Evolutionary conservation across 2,797 vertebrate species (phyloP).

Genomic region (Aplochiton taeniatus): DNA sequence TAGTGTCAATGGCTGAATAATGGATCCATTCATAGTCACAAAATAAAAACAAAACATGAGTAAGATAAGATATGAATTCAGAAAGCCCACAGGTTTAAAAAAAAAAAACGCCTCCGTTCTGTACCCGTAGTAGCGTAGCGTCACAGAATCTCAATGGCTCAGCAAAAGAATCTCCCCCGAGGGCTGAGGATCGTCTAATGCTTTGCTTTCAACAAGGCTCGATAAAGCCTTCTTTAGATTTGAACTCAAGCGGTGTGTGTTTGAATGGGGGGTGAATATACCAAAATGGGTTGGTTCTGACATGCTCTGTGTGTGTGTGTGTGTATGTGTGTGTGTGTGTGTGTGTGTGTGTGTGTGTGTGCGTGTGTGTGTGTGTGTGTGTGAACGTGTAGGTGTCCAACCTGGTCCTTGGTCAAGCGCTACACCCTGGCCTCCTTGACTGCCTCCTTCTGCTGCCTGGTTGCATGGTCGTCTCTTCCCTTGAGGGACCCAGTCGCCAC

Average conservation of each 20-base stretch:
- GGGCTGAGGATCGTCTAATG: conserved; percentile 56
- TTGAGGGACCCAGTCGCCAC: no score
- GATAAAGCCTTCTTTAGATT: conserved; percentile 25
- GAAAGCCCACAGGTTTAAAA: conserved; percentile 49
- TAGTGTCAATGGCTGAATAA: conserved; percentile 59
- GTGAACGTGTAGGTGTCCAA: not conserved
- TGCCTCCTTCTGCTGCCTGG: no score
- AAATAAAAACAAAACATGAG: conserved; percentile 55
- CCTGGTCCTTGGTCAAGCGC: no score
- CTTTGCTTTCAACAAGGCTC: conserved; percentile 51
- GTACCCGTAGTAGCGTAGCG: conserved; percentile 10
- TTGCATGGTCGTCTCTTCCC: no score
- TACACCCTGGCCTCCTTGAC: no score
- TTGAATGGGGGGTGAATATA: no score
- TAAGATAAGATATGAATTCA: conserved; percentile 49
- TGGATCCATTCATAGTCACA: conserved; percentile 67
- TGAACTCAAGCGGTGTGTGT: conserved; percentile 25
- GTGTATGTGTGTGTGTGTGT: not conserved
- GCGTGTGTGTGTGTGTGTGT: not conserved
- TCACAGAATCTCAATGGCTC: conserved; percentile 45
- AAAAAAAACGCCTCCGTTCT: conserved; percentile 18
- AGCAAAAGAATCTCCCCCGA: conserved; percentile 50
- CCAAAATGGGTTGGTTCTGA: no score
- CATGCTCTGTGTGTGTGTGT: not conserved
- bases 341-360: conserved; percentile 9